Evolutionary conservation across 2,113 vertebrate genomes (phyloP), one percentile per base, ranked within the genome.

Genomic region (Capreolus pygargus): DNA sequence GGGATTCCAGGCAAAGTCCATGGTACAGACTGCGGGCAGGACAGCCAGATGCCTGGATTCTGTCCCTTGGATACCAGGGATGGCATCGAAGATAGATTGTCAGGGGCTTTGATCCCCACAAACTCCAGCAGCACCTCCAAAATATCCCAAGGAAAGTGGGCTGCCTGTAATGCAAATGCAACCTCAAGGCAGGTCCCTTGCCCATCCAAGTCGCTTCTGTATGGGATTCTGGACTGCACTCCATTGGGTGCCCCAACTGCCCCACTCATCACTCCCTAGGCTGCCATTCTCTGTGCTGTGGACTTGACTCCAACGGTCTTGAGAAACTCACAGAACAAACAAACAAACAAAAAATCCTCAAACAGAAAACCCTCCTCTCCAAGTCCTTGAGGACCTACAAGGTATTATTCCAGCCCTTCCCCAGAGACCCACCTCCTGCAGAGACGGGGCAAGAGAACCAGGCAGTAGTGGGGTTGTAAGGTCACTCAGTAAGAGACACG

Each of bases 1-100:
- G 19, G 74, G 78, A 92, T 95, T 89, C 74, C 67, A 93, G 94
- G 97, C 97, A 95, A 79, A 96, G 50, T 54, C 57, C 58, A 84
- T 97, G 97, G 96, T 97, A 95, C 5, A 0, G 30, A 58, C 64
- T 8, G 17, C 27, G 60, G 43, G 64, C 74, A 47, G 50, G 52
- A 89, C 83, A 95, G 97, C 79, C 81, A 91, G 86, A 67, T 10
- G 64, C 88, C 76, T 95, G 92, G 43, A 47, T 64, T 91, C 76
- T 23, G 39, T 93, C 50, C 64, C 45, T 25, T 54, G 54, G 83
- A 74, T 21, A 23, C 55, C 17, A 79, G 43, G n/a, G 45, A 14
- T 64, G 57, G 78, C 85, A 86, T 67, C 19, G 17, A 85, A 78
- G 45, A n/a, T 27, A 55, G 67, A 33, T 79, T 45, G 79, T 91